phyloP scores from a whole-genome alignment of 2,797 vertebrate species.

The Scolopax rusticola region DNA sequence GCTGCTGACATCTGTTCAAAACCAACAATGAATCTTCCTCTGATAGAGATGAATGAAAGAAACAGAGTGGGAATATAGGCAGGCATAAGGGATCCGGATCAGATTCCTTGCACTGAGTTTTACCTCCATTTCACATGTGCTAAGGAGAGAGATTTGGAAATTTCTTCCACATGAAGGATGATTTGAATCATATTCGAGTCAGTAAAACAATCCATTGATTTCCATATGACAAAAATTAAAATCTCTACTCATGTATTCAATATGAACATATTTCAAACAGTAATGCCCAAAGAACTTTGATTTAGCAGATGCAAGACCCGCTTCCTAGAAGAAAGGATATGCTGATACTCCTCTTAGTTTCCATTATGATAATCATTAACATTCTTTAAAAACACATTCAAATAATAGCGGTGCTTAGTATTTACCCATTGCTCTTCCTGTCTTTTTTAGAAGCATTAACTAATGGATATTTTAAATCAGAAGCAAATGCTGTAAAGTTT shows the following conservation, averaged over 20 bases:
- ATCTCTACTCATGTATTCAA: not conserved
- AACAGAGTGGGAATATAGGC: not conserved
- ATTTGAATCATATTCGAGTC: not conserved
- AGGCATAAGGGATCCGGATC: not conserved
- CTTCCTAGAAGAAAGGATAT: not conserved
- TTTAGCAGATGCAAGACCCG: not conserved
- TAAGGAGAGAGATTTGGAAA: not conserved
- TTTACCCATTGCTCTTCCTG: not conserved
- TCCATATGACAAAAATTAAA: not conserved
- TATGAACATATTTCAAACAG: not conserved
- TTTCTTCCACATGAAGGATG: not conserved
- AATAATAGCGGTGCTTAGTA: not conserved
- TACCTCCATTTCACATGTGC: not conserved
- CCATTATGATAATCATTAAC: not conserved
- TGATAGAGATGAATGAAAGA: not conserved
- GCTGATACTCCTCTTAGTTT: not conserved
- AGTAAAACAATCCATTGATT: not conserved
- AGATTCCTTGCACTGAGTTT: not conserved
- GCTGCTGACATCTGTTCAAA: not conserved
- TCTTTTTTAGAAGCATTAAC: not conserved
- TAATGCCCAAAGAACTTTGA: not conserved
- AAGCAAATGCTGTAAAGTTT: not conserved
- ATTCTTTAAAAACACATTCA: not conserved
- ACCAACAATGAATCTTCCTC: not conserved
- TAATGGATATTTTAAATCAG: conserved; percentile 1